Evolutionary conservation across 2,113 vertebrate species (phyloP).

Genomic region (Microcebus griseorufus): DNA sequence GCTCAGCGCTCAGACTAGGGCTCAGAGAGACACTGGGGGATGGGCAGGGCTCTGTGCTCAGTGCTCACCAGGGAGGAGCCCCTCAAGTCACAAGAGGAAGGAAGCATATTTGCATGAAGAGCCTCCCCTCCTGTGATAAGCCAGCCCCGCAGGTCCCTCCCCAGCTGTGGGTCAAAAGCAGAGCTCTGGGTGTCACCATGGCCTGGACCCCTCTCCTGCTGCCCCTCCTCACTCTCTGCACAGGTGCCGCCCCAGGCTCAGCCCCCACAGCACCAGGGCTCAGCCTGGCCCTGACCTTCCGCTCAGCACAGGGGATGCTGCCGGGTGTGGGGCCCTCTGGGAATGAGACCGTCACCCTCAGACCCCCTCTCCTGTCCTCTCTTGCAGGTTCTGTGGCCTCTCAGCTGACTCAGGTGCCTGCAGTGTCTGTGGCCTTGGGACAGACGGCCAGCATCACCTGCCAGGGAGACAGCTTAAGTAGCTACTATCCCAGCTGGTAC

Average conservation of each 20-base stretch:
- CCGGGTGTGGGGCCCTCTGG: neutral
- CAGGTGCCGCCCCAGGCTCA: neutral
- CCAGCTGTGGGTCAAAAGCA: neutral
- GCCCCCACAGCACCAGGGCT: neutral
- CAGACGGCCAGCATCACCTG: neutral
- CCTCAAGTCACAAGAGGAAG: no score
- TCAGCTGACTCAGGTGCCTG: neutral
- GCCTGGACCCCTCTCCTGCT: neutral
- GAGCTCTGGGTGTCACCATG: neutral
- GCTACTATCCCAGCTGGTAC: rapidly evolving
- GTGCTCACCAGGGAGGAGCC: neutral
- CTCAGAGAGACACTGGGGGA: neutral
- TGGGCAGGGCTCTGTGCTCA: no score
- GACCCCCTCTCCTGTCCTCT: neutral
- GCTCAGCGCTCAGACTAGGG: neutral
- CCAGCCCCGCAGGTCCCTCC: neutral
- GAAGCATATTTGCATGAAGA: neutral
- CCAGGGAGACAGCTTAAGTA: neutral
- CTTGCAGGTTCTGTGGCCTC: neutral
- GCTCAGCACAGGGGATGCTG: neutral
- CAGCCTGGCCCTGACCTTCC: neutral
- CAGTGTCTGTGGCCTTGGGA: neutral
- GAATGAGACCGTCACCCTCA: neutral
- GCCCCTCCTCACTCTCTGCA: neutral
- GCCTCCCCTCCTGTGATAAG: neutral